These are phyloP conservation scores for Helogale parvula DNA, from an alignment of 2,113 vertebrate species.

Conservation along the genomic window DNA sequence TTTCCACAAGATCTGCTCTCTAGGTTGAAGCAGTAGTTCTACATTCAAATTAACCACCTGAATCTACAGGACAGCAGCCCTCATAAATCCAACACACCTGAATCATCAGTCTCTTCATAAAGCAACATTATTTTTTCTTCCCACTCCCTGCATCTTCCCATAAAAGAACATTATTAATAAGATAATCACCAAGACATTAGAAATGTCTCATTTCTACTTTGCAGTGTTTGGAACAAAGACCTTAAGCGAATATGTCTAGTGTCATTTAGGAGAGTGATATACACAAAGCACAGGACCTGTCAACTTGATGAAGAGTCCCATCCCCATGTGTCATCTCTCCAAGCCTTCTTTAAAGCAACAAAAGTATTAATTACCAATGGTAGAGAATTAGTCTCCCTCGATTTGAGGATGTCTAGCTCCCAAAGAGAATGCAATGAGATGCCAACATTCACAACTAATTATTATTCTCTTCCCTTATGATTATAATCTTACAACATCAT, in stretches of 20 bases:
- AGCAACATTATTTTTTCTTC: background rate
- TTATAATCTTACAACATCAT: background rate
- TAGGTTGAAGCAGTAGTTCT: background rate
- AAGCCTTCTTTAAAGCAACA: background rate
- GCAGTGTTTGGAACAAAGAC: background rate
- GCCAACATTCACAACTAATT: background rate
- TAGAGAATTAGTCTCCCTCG: background rate
- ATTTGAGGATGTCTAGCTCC: background rate
- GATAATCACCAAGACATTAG: background rate
- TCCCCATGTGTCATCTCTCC: background rate
- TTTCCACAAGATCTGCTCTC: background rate
- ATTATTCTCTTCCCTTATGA: background rate
- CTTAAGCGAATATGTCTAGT: background rate
- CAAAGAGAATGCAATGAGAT: background rate
- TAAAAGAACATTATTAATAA: background rate
- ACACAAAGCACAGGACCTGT: background rate
- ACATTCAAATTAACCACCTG: background rate
- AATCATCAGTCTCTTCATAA: constrained; percentile 4
- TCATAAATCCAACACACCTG: background rate
- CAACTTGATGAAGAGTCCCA: background rate
- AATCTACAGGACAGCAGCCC: background rate
- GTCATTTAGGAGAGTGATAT: background rate
- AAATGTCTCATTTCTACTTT: background rate
- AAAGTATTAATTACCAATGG: background rate
- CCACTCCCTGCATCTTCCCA: too few species aligned